phyloP scores from a whole-genome alignment of 2,113 vertebrate species.

The Colaptes auratus region DNA sequence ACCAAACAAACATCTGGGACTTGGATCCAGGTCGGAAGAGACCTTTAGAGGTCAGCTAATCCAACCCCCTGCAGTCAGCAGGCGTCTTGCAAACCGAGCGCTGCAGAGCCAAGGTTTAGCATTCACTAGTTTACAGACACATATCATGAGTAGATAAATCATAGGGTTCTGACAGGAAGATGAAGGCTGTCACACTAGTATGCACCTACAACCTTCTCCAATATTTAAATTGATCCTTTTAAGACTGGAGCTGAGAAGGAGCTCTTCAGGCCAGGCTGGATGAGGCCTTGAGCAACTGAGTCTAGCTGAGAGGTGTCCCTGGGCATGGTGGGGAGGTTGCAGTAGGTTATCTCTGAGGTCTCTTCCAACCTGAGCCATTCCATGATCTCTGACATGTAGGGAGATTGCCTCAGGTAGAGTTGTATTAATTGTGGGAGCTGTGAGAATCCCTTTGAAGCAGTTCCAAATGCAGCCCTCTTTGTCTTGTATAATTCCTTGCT shows the following conservation, averaged over 20 bases:
- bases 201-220: background rate
- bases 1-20: background rate
- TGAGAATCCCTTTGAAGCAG: background rate
- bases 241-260: background rate
- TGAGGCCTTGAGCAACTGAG: too few species aligned
- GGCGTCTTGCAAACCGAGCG: background rate
- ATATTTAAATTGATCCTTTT: background rate
- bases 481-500: background rate
- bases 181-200: background rate
- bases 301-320: too few species aligned
- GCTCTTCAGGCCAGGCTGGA: too few species aligned
- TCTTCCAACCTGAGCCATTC: too few species aligned
- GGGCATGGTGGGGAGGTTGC: too few species aligned
- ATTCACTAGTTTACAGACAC: background rate
- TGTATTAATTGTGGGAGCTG: background rate
- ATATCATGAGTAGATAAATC: background rate
- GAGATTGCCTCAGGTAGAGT: background rate
- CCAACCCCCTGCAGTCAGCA: background rate
- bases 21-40: background rate
- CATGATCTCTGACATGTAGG: background rate
- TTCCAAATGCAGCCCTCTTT: background rate
- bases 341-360: too few species aligned
- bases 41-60: background rate
- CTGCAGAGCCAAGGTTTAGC: background rate
- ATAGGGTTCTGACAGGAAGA: conserved; percentile 3